These are phyloP conservation scores for Leptodactylus fuscus DNA, from an alignment of 2,113 vertebrate genomes.

Conservation along the genomic window DNA sequence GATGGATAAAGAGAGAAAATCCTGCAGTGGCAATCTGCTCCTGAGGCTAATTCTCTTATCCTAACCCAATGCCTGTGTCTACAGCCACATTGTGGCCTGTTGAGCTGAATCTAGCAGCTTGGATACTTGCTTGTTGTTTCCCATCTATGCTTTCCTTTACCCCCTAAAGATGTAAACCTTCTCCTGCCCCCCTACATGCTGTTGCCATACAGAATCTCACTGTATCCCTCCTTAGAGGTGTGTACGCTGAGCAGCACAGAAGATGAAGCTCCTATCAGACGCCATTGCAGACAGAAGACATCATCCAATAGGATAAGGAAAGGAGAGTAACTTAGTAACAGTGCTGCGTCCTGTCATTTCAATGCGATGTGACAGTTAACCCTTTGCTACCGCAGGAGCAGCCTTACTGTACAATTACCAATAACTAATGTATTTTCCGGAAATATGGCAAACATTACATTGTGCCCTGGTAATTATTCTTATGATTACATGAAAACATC, in stretches of 20 bases:
- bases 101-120: neutral
- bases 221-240: conserved; percentile 67
- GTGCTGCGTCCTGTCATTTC: conserved; percentile 19
- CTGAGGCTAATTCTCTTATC: conserved; percentile 59
- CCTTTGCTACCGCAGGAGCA: neutral
- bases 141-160: conserved; percentile 35
- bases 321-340: conserved; percentile 54
- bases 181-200: conserved; percentile 66
- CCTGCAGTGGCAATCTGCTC: conserved; percentile 48
- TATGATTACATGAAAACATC: neutral
- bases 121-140: neutral
- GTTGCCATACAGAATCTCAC: conserved; percentile 68
- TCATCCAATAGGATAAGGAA: neutral
- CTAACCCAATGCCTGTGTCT: conserved; percentile 45
- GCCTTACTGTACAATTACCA: neutral
- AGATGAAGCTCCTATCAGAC: neutral
- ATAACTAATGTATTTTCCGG: neutral
- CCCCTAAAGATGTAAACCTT: conserved; percentile 27
- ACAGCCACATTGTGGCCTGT: conserved; percentile 55
- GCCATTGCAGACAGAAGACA: conserved; percentile 28
- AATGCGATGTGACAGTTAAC: conserved; percentile 56
- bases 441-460: too few species aligned
- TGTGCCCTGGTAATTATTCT: neutral
- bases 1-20: conserved; percentile 56
- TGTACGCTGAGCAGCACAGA: conserved; percentile 57